Evolutionary conservation across 2,113 vertebrate genomes (phyloP).

Genomic region (Sander vitreus): DNA sequence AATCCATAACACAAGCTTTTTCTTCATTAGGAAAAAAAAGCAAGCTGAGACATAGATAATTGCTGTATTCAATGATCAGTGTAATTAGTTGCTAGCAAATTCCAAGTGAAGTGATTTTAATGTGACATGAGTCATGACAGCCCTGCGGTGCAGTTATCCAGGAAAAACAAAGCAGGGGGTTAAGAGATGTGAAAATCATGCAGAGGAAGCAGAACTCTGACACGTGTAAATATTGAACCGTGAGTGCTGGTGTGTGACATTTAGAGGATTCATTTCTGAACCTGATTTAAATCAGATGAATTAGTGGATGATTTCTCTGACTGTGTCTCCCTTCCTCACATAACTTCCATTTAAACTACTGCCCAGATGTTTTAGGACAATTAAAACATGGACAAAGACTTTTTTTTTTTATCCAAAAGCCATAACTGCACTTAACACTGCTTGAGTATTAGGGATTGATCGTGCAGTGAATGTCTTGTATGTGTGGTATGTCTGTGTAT

Average conservation of each 20-base stretch:
- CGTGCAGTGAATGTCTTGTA: too few relatives aligned
- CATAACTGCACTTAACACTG: too few relatives aligned
- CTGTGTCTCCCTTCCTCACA: constrained; percentile 12
- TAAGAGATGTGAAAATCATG: constrained; percentile 42
- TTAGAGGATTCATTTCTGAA: constrained; percentile 31
- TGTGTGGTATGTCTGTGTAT: too few relatives aligned
- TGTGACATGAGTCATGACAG: constrained; percentile 71
- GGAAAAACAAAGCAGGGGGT: constrained; percentile 56
- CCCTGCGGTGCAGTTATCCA: constrained; percentile 43
- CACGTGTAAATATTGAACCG: constrained; percentile 28
- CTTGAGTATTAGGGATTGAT: too few relatives aligned
- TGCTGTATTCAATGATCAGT: constrained; percentile 81
- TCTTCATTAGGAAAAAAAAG: constrained; percentile 57
- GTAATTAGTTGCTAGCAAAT: constrained; percentile 77
- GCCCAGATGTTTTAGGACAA: too few relatives aligned
- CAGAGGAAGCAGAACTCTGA: constrained; percentile 30
- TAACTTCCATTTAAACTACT: background rate
- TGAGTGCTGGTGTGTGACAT: constrained; percentile 44
- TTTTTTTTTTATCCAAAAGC: too few relatives aligned
- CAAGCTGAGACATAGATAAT: constrained; percentile 69
- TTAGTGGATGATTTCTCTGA: background rate
- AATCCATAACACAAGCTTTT: constrained; percentile 61
- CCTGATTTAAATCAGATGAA: constrained; percentile 27
- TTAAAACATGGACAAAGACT: too few relatives aligned
- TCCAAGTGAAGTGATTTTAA: constrained; percentile 73